Percentiles rank a stretch among this genome's conserved stretches.
These are phyloP conservation scores for Bombycilla garrulus DNA, from an alignment of 2,113 vertebrate species.

Conservation along the genomic window DNA sequence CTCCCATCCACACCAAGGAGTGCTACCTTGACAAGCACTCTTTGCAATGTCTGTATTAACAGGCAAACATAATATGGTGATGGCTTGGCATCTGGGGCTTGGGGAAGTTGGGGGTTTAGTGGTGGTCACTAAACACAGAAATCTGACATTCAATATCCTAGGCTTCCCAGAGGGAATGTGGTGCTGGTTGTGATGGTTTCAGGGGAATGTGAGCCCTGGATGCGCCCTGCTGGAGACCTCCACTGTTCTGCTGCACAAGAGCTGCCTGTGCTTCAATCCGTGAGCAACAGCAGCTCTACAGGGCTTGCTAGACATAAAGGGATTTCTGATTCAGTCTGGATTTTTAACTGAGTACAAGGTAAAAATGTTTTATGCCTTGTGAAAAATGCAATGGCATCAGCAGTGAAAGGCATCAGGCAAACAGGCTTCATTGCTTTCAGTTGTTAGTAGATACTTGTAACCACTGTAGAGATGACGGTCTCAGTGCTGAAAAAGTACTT, in stretches of 20 bases:
- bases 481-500: neutral
- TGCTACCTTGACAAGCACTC: neutral
- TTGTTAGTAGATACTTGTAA: neutral
- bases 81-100: neutral
- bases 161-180: neutral
- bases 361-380: neutral
- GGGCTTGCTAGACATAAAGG: neutral
- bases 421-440: neutral
- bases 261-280: neutral
- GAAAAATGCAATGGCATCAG: neutral
- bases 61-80: neutral
- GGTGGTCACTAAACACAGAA: neutral
- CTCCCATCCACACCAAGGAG: neutral
- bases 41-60: neutral
- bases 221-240: rapidly evolving
- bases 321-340: neutral
- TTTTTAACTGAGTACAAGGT: neutral
- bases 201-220: neutral
- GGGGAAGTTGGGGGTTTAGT: neutral
- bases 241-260: neutral
- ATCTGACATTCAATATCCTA: neutral
- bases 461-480: neutral
- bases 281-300: neutral
- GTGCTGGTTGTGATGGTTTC: neutral
- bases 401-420: neutral